phyloP scores from a whole-genome alignment of 2,797 vertebrate species.

The Kryptopterus vitreolus region DNA sequence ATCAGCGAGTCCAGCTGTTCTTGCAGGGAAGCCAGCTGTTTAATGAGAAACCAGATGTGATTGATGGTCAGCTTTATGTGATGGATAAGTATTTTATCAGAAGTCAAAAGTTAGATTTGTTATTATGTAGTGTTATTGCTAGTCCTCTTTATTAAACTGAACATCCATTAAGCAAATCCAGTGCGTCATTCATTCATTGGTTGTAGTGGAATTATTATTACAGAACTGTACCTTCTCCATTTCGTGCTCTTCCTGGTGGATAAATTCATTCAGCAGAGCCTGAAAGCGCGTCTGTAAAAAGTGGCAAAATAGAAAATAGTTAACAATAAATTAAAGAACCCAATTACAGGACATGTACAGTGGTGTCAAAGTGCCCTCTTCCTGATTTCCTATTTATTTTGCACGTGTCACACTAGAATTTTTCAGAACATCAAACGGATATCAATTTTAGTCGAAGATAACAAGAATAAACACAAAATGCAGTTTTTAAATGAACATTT shows the following conservation, averaged over 20 bases:
- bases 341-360: no score
- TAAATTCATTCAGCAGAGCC: slow-evolving; percentile 90
- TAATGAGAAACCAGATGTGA: slow-evolving; percentile 66
- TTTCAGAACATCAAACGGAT: no score
- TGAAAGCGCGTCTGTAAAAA: slow-evolving; percentile 87
- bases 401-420: no score
- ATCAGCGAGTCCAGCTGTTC: slow-evolving; percentile 83
- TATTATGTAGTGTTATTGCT: no score
- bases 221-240: slow-evolving; percentile 85
- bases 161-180: background rate
- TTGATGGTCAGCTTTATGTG: slow-evolving; percentile 65
- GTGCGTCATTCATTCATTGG: background rate
- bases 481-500: no score
- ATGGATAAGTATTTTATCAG: slow-evolving; percentile 67
- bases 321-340: background rate
- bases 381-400: no score
- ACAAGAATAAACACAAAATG: no score
- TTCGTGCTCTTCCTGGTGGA: slow-evolving; percentile 92
- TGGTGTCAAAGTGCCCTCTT: no score
- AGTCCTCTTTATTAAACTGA: background rate
- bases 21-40: slow-evolving; percentile 82
- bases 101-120: slow-evolving; percentile 59
- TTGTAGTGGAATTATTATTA: background rate
- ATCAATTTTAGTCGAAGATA: no score
- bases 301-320: background rate